A percentile compares a stretch with the other conserved stretches of the same genome.
Conservation (phyloP, 2,888 invertebrate genomes). For the Geotrupes spiniger region DNA sequence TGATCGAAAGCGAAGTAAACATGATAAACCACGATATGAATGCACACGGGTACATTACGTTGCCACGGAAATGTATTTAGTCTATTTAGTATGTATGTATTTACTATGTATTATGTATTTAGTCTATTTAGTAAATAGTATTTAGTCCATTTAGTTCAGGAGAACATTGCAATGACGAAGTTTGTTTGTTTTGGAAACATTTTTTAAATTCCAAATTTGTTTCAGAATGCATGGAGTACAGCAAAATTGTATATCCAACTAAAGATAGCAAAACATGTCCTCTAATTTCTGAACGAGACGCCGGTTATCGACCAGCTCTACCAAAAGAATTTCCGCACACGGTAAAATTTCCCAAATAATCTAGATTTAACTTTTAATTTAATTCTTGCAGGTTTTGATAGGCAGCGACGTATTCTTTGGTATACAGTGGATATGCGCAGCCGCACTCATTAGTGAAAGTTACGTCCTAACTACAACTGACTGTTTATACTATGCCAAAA, state of each 20-base stretch:
- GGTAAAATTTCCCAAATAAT: conserved; percentile 21
- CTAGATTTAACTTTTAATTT: neutral
- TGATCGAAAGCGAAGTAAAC: too few relatives aligned
- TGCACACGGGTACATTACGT: too few relatives aligned
- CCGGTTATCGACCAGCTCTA: conserved; percentile 5
- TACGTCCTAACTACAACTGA: conserved; percentile 66
- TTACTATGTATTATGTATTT: too few relatives aligned
- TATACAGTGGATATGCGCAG: conserved; percentile 58
- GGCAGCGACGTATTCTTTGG: conserved; percentile 25
- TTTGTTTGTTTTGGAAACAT: too few relatives aligned
- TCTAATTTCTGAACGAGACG: neutral
- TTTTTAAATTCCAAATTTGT: too few relatives aligned
- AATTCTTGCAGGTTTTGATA: conserved; percentile 10
- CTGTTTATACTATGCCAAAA: conserved; percentile 49
- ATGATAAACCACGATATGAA: too few relatives aligned
- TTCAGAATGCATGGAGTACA: conserved; percentile 8
- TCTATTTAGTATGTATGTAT: too few relatives aligned
- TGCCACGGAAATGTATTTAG: too few relatives aligned
- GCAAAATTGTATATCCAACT: conserved; percentile 11
- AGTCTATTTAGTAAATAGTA: too few relatives aligned
- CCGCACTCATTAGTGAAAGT: conserved; percentile 57
- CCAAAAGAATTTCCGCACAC: conserved; percentile 35
- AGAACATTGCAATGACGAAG: too few relatives aligned
- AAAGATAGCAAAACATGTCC: conserved; percentile 4
- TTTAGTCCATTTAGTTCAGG: too few relatives aligned